phyloP scores from a whole-genome alignment of 1,140 invertebrate species.

The Sycophila sp. region DNA sequence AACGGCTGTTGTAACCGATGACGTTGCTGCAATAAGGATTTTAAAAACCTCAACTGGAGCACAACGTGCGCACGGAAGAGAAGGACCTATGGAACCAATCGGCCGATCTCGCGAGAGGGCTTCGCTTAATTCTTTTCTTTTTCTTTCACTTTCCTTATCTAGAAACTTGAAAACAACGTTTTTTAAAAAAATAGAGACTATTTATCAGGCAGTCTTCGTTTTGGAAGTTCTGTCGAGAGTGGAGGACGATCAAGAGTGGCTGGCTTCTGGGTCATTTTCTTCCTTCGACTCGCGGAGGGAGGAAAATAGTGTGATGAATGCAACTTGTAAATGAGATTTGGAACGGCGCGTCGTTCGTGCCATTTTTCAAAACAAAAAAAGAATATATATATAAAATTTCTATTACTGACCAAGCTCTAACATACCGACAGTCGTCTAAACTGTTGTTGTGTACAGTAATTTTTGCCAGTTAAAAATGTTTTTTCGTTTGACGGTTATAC shows the following conservation, averaged over 20 bases:
- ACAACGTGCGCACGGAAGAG: background rate
- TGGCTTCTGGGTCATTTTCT: slow-evolving; percentile 1
- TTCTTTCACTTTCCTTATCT: background rate
- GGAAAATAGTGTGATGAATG: background rate
- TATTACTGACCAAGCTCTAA: slow-evolving; percentile 13
- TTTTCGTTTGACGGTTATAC: slow-evolving; percentile 6
- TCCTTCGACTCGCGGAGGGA: background rate
- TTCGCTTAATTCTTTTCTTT: slow-evolving; percentile 2
- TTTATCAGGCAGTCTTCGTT: slow-evolving; percentile 25
- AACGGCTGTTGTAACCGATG: slow-evolving; percentile 61
- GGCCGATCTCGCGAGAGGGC: background rate
- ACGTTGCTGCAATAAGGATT: slow-evolving; percentile 32
- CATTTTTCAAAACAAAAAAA: slow-evolving; percentile 12
- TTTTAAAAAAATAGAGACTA: slow-evolving; percentile 31
- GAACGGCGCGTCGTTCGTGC: slow-evolving; percentile 4
- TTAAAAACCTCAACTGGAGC: slow-evolving; percentile 4
- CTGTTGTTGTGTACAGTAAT: slow-evolving; percentile 29
- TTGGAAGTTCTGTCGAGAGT: slow-evolving; percentile 18
- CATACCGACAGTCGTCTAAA: slow-evolving; percentile 7
- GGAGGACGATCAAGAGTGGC: background rate
- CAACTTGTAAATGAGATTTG: background rate
- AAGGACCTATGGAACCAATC: slow-evolving; percentile 7
- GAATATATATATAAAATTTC: slow-evolving; percentile 18
- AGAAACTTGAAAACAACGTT: slow-evolving; percentile 2
- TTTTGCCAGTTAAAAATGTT: slow-evolving; percentile 10